Percentiles rank a stretch among this genome's conserved stretches.
Conservation (phyloP, 2,888 invertebrate species). For the Pimpla rufipes region DNA sequence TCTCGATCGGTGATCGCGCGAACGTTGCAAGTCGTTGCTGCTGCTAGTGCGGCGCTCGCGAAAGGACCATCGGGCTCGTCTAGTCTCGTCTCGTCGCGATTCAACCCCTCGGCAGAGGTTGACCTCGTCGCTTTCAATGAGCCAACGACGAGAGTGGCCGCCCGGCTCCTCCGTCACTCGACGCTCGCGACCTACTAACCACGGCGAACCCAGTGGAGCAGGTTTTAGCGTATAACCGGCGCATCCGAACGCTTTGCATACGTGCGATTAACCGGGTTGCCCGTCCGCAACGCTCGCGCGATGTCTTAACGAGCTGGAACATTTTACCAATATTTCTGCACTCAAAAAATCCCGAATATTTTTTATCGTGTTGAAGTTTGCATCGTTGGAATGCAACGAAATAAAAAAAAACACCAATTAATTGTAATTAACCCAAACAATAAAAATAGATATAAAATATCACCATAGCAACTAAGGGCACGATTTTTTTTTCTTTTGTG, state of each 20-base stretch:
- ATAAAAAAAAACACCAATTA: no score
- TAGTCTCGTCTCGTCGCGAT: no score
- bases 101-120: constrained; percentile 23
- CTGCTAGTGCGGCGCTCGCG: not conserved
- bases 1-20: no score
- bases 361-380: no score
- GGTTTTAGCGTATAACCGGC: constrained; percentile 13
- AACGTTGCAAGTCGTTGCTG: no score
- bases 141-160: not conserved
- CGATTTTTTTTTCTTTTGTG: no score
- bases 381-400: no score
- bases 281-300: not conserved
- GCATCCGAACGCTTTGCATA: constrained; percentile 29
- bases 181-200: constrained; percentile 41
- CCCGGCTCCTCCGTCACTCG: constrained; percentile 30
- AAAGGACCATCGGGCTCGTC: not conserved
- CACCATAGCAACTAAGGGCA: no score
- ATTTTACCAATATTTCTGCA: no score
- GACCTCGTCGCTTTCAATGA: constrained; percentile 27
- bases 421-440: no score
- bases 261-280: constrained; percentile 17
- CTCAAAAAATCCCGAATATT: no score
- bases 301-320: not conserved
- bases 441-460: no score
- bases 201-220: constrained; percentile 22